These are phyloP conservation scores for Lymantria monacha DNA, from an alignment of 2,888 invertebrate genomes.

Conservation along the genomic window DNA sequence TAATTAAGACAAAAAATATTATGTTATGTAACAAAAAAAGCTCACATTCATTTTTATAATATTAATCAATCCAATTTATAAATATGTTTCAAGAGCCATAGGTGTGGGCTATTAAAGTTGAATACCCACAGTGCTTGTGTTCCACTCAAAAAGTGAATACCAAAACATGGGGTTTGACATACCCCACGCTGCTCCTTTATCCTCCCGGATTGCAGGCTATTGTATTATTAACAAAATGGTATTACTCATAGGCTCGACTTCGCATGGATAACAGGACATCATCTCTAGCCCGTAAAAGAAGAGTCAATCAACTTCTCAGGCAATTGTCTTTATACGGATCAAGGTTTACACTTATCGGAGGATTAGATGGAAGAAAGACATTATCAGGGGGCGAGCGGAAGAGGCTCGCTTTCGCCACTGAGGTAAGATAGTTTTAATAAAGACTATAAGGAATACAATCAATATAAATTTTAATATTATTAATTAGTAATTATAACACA, in stretches of 20 bases:
- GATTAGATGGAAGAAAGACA: constrained; percentile 87
- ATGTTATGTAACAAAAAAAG: no score
- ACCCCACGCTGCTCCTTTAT: no score
- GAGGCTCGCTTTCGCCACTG: constrained; percentile 95
- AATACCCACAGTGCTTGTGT: no score
- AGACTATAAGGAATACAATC: neutral
- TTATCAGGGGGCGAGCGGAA: constrained; percentile 97
- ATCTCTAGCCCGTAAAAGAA: constrained; percentile 81
- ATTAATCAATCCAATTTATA: no score
- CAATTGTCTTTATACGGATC: constrained; percentile 88
- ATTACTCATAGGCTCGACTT: constrained; percentile 85
- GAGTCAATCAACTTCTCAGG: constrained; percentile 87
- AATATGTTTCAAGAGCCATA: no score
- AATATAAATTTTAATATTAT: neutral
- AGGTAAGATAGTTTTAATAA: constrained; percentile 77
- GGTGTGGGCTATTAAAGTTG: no score
- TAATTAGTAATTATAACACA: neutral
- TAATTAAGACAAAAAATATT: no score
- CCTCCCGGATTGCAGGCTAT: no score
- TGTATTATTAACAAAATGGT: no score
- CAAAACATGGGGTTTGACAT: no score
- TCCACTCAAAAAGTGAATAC: no score
- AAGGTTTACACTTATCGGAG: constrained; percentile 90
- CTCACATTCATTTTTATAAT: no score
- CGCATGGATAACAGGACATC: constrained; percentile 88